These are phyloP conservation scores for Oplegnathus fasciatus DNA, from an alignment of 2,113 vertebrate species.

Conservation along the genomic window DNA sequence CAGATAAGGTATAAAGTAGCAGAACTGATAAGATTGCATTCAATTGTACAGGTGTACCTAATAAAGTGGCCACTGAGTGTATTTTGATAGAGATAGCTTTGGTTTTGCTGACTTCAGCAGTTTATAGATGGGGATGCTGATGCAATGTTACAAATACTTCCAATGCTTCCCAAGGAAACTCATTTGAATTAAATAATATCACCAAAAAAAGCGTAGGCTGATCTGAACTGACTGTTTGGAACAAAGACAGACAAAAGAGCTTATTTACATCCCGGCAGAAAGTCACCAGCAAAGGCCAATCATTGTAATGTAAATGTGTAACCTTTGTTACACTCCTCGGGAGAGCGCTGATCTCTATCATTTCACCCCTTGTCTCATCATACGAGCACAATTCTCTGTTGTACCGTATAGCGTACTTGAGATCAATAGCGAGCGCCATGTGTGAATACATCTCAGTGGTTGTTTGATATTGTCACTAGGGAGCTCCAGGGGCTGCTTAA, in stretches of 20 bases:
- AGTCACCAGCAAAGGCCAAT: constrained; percentile 55
- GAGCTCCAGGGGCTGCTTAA: constrained; percentile 60
- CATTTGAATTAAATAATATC: constrained; percentile 8
- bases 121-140: background rate
- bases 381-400: constrained; percentile 28
- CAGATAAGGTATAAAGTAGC: too few relatives aligned
- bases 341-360: constrained; percentile 62
- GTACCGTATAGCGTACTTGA: constrained; percentile 32
- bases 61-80: background rate
- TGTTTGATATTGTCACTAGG: constrained; percentile 69
- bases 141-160: background rate
- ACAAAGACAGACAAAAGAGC: constrained; percentile 33
- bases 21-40: background rate
- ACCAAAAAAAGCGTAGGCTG: background rate
- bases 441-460: constrained; percentile 66
- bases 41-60: background rate
- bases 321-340: constrained; percentile 53
- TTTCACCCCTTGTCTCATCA: constrained; percentile 50
- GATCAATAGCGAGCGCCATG: constrained; percentile 64
- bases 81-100: background rate
- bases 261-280: constrained; percentile 43
- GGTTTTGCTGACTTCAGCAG: background rate
- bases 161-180: background rate
- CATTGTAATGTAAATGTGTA: constrained; percentile 66
- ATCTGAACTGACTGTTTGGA: constrained; percentile 21